Base-by-base conservation (phyloP, 2,113 vertebrate species). In the Ammodramus savannarum region DNA sequence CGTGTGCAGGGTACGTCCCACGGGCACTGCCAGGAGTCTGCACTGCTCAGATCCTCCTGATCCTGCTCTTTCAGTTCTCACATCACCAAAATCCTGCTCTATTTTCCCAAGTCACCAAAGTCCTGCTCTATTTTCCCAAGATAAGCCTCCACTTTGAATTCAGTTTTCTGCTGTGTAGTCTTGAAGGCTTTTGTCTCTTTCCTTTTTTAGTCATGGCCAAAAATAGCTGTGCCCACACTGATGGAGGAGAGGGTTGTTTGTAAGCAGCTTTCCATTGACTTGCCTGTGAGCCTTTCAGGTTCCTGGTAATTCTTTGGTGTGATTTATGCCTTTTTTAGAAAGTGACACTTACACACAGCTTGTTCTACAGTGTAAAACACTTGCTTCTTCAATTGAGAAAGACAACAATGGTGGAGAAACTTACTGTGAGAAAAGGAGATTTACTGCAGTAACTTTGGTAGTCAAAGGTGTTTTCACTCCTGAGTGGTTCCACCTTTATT, bases 1-100 rank as follows among this genome's bases (percentile, higher is more conserved):
- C 3, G 99, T 99, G 81, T 99, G 98, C 98, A 98, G 99, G 98
- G 99, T 99, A 97, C 94, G 98, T 77, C 26, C 22, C 62, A 2
- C 6, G 21, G 61, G 9, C 3, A 0, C 31, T 69, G 66, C 61
- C 63, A 61, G 38, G 10, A 52, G 48, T 44, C 74, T 51, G 34
- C 54, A 1, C 49, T 66, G 68, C 58, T 85, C 31, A 10, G 39
- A 36, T 83, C 66, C 84, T 81, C 73, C 87, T 54, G 34, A 31
- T 52, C 1, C 10, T 1, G 11, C 61, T 38, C 71, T 86, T 84
- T 68, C 0, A 11, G 23, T 89, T 91, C 94, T 94, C 63, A 2
- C 11, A 26, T 82, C 71, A 2, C 85, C 63, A 62, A 81, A 91
- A 71, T 91, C 54, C 62, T 83, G 63, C 62, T 83, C 82, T 91